These are phyloP conservation scores for Etia nguti DNA, from an alignment of 2,113 vertebrate species.

Conservation along the genomic window DNA sequence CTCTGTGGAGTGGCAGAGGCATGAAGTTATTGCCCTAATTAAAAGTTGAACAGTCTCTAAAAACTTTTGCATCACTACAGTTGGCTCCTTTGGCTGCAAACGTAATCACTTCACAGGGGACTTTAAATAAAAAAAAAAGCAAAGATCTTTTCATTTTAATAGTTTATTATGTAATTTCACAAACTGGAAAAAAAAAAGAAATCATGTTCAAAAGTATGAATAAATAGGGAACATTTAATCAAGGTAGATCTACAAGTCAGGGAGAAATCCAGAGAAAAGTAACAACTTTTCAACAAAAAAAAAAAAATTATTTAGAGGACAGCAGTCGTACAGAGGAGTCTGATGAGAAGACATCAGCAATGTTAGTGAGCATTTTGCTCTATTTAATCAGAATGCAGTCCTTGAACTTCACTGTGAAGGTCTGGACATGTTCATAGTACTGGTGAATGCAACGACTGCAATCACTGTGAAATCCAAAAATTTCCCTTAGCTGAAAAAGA, in stretches of 20 bases:
- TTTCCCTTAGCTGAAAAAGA: neutral
- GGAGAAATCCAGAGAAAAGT: neutral
- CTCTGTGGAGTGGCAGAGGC: conserved; percentile 40
- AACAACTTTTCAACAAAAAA: neutral
- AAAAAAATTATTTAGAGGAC: neutral
- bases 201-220: conserved; percentile 51
- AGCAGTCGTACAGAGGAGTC: neutral
- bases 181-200: conserved; percentile 30
- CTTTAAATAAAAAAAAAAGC: neutral
- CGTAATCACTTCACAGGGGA: neutral
- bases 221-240: conserved; percentile 57
- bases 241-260: conserved; percentile 11
- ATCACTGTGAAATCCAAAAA: neutral
- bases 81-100: neutral
- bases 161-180: conserved; percentile 63
- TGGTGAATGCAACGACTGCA: neutral
- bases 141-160: conserved; percentile 3
- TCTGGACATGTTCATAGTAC: neutral
- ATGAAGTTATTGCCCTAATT: conserved; percentile 71
- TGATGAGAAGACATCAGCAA: neutral
- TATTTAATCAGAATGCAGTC: conserved; percentile 1
- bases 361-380: neutral
- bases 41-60: conserved; percentile 23
- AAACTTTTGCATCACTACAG: neutral
- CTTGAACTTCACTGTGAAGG: neutral